A percentile compares a stretch with the other conserved stretches of the same genome.
These are phyloP conservation scores for Oscheius sp. DNA, from an alignment of 2,888 invertebrate genomes.

Conservation along the genomic window DNA sequence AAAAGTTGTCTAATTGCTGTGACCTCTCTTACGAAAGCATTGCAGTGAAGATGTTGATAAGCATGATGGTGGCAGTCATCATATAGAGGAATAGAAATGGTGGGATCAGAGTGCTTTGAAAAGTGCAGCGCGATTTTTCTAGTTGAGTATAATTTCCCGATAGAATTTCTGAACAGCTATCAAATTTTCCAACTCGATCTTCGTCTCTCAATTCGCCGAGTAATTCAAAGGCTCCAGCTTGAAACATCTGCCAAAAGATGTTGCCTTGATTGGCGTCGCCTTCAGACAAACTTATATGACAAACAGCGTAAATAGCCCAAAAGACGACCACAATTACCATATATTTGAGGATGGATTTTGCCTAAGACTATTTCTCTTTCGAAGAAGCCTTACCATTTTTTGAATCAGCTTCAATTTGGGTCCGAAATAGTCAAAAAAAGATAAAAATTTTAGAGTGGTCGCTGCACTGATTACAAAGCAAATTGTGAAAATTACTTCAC, in stretches of 20 bases:
- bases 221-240: conserved; percentile 15
- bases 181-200: neutral
- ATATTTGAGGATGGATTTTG: conserved; percentile 9
- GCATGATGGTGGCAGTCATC: conserved; percentile 8
- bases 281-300: conserved; percentile 7
- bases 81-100: conserved; percentile 15
- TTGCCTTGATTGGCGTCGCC: neutral
- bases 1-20: neutral
- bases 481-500: neutral
- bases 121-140: neutral
- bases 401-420: neutral
- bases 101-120: conserved; percentile 6
- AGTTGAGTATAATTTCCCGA: neutral
- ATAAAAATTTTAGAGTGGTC: neutral
- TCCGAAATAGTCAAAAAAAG: neutral
- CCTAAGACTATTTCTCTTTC: neutral
- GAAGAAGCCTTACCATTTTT: conserved; percentile 1
- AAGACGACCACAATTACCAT: conserved; percentile 8
- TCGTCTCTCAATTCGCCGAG: conserved; percentile 1
- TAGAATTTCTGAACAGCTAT: neutral
- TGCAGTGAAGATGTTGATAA: conserved; percentile 21
- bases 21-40: conserved; percentile 5
- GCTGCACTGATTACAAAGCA: conserved; percentile 6
- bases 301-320: conserved; percentile 13
- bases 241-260: neutral